Conservation (phyloP, 2,797 vertebrate genomes). For the Erpetoichthys calabaricus region DNA sequence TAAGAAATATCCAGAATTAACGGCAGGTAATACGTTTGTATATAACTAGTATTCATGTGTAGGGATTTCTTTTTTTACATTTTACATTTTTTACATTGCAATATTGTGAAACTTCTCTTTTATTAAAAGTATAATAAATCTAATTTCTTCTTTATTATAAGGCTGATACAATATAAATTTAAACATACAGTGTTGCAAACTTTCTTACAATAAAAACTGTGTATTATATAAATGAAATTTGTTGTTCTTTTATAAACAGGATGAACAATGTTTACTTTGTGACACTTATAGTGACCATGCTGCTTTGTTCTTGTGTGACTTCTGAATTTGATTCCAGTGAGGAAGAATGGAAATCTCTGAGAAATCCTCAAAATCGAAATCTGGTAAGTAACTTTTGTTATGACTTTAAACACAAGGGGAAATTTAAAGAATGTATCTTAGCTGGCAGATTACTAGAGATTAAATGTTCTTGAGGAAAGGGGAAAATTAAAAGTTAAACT, state of each 20-base stretch:
- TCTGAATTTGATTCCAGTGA: conserved; percentile 18
- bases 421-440: conserved; percentile 5
- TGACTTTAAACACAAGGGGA: not conserved
- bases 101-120: not conserved
- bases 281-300: conserved; percentile 11
- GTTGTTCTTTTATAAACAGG: not conserved
- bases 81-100: not conserved
- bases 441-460: conserved; percentile 7
- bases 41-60: not conserved
- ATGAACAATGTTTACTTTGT: conserved; percentile 18
- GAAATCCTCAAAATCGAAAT: conserved; percentile 33
- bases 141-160: not conserved
- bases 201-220: too few species aligned
- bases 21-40: not conserved
- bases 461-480: too few species aligned
- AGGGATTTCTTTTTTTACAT: not conserved
- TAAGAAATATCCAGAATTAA: not conserved
- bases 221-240: too few species aligned
- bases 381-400: conserved; percentile 18
- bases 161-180: too few species aligned
- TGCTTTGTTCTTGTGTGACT: conserved; percentile 16
- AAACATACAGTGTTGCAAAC: too few species aligned
- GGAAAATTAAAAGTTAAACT: too few species aligned
- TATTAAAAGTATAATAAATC: not conserved
- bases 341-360: conserved; percentile 28